Evolutionary conservation across 2,113 vertebrate species (phyloP), one percentile per base, ranked within the genome.

Genomic region (Periophthalmus modestus): DNA sequence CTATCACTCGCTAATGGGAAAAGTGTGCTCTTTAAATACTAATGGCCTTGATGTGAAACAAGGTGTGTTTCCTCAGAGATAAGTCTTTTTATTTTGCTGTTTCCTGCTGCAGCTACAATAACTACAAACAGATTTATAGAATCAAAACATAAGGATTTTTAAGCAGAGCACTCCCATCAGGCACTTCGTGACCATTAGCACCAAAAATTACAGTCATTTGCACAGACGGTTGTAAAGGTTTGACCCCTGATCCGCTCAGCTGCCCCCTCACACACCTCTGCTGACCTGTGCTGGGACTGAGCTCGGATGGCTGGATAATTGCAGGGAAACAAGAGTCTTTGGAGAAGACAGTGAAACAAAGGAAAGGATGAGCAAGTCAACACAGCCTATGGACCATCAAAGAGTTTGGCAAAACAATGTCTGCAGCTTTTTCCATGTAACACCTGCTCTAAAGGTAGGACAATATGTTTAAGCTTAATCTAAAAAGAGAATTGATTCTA

Each of bases 291-390:
- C 74, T 82, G 66, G 82, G 83, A 87, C 82, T 87, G 73, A 72
- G 71, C 57, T 16, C 33, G 72, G 82, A 90, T 85, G 90, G 81
- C 76, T 88, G 82, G 77, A 78, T 91, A 87, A 90, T 90, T 91
- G 87, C 78, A 89, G 83, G 87, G 76, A 86, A 89, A 84, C 80
- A 85, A 74, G 59, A 79, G 68, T 85, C 85, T 74, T 79, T 71
- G 59, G 58, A 75, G 80, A 75, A 81, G 65, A 87, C 57, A 69
- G 55, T 47, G 68, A 78, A 87, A 85, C 71, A 73, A 80, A 65
- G 67, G 24, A 50, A 58, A 50, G 66, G 48, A 67, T 46, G 74
- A 80, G 85, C 72, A 63, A 43, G 84, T 80, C 77, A 82, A 74
- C 13, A 72, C 81, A 79, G 73, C 70, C 73, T 75, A 69, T 72